phyloP scores from a whole-genome alignment of 1,140 invertebrate species.

The Ceratina japonica region DNA sequence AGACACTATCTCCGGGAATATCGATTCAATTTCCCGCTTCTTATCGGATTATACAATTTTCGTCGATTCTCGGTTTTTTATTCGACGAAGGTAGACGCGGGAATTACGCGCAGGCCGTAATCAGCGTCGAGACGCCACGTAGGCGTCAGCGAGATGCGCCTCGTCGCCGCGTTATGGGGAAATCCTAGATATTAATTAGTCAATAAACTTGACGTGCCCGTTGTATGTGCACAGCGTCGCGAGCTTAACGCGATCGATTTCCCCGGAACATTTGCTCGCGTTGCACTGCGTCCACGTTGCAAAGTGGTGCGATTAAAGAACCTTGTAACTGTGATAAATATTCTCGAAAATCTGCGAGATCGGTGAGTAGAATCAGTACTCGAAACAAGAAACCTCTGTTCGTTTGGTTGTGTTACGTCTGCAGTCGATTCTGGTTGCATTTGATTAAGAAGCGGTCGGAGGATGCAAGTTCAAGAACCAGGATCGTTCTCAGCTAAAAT shows the following conservation, averaged over 20 bases:
- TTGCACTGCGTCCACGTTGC: neutral
- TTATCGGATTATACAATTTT: too few species aligned
- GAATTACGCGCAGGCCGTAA: neutral
- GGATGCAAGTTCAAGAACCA: slow-evolving; percentile 2
- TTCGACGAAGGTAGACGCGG: neutral
- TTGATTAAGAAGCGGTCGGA: too few species aligned
- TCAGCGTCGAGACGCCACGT: neutral
- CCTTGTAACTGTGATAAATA: too few species aligned
- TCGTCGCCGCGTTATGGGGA: neutral
- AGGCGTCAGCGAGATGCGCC: neutral
- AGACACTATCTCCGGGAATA: too few species aligned
- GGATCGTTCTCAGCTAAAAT: neutral
- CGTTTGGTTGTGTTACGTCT: too few species aligned
- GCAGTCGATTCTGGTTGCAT: too few species aligned
- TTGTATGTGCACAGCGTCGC: slow-evolving; percentile 21
- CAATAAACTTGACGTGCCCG: slow-evolving; percentile 35
- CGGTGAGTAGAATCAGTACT: too few species aligned
- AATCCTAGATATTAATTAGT: slow-evolving; percentile 56
- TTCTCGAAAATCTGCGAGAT: too few species aligned
- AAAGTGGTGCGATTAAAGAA: too few species aligned
- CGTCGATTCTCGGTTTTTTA: too few species aligned
- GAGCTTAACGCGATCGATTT: slow-evolving; percentile 43
- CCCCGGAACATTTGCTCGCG: neutral
- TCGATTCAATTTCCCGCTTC: too few species aligned
- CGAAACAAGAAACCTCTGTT: too few species aligned